A percentile compares a stretch with the other conserved stretches of the same genome.
phyloP scores from a whole-genome alignment of 2,888 invertebrate species.

The Heliothis peltigera region DNA sequence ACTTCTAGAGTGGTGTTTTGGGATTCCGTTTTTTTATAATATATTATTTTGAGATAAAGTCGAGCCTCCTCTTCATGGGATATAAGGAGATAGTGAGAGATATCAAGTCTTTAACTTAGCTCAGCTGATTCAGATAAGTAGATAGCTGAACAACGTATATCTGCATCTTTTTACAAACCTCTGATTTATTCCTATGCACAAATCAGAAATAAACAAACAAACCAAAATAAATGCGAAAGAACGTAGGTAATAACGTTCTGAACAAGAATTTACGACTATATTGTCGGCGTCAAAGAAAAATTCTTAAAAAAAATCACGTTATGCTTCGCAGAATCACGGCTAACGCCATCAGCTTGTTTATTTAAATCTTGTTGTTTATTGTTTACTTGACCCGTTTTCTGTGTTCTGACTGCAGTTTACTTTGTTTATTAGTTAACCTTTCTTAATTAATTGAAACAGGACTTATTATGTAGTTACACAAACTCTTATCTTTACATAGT shows the following conservation, averaged over 20 bases:
- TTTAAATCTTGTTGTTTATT: constrained; percentile 17
- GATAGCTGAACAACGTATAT: no score
- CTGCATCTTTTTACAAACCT: no score
- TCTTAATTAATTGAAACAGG: background rate
- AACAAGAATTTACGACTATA: constrained; percentile 20
- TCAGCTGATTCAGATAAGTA: no score
- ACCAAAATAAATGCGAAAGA: constrained; percentile 32
- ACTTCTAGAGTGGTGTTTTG: no score
- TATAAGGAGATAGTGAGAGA: no score
- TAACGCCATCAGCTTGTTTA: constrained; percentile 14
- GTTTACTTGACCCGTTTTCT: constrained; percentile 18
- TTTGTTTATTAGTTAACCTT: background rate
- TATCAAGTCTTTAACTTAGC: no score
- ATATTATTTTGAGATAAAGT: no score
- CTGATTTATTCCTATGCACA: background rate
- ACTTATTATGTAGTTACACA: background rate
- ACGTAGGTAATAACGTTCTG: constrained; percentile 10
- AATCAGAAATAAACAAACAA: constrained; percentile 21
- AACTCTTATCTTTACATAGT: no score
- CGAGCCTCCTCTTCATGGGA: no score
- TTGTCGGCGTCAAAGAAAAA: constrained; percentile 27
- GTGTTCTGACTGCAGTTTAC: background rate
- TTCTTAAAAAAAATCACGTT: constrained; percentile 13
- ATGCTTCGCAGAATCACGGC: constrained; percentile 13
- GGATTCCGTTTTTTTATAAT: no score